Conservation (phyloP, 2,888 invertebrate species). For the Harpagoxenus sublaevis region DNA sequence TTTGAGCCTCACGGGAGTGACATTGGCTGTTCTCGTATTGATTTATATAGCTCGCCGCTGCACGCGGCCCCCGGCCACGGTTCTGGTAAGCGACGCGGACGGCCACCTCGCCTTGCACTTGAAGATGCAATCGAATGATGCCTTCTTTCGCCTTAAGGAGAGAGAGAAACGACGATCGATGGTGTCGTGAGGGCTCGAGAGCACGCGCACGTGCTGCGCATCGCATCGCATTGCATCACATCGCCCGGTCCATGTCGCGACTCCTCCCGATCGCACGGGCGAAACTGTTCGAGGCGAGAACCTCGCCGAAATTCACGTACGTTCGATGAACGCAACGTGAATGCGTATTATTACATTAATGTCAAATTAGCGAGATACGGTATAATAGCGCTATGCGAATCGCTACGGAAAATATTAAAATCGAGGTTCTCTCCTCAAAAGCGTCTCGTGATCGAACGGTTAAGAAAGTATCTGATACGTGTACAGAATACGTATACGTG, state of each 20-base stretch:
- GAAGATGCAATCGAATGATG: slow-evolving; percentile 65
- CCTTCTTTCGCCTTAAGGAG: slow-evolving; percentile 67
- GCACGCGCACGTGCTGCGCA: slow-evolving; percentile 59
- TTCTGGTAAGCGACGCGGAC: slow-evolving; percentile 35
- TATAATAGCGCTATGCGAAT: not conserved
- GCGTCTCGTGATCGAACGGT: not conserved
- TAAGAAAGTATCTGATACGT: not conserved
- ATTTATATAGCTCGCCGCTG: slow-evolving; percentile 51
- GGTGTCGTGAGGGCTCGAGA: slow-evolving; percentile 53
- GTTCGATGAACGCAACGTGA: not conserved
- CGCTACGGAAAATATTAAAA: not conserved
- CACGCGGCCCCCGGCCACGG: slow-evolving; percentile 39
- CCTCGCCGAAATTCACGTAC: not conserved
- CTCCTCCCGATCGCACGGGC: not conserved
- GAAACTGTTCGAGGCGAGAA: not conserved
- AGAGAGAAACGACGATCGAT: slow-evolving; percentile 66
- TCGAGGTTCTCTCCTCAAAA: not conserved
- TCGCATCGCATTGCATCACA: slow-evolving; percentile 16
- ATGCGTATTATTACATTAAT: no score
- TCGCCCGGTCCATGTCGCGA: slow-evolving; percentile 3
- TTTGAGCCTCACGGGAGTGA: slow-evolving; percentile 50
- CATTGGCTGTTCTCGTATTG: slow-evolving; percentile 56
- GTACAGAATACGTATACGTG: not conserved
- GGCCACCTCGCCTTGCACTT: slow-evolving; percentile 55
- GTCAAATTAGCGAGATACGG: not conserved